Conservation (phyloP, 2,113 vertebrate species). For the Lophius piscatorius region DNA sequence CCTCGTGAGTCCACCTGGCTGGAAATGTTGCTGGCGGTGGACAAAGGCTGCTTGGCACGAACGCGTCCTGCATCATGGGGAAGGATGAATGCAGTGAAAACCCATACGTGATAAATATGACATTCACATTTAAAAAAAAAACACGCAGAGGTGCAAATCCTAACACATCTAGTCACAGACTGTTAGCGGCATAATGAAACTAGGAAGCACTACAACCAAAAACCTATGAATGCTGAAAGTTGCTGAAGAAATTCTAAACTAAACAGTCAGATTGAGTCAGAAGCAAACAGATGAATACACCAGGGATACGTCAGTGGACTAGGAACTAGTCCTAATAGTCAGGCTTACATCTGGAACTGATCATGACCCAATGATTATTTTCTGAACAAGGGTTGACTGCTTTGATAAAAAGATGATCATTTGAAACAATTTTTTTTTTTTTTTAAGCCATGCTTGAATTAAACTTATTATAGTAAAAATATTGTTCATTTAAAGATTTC, state of each 20-base stretch:
- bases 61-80: conserved; percentile 81
- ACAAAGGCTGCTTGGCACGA: conserved; percentile 87
- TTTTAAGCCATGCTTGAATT: no score
- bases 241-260: conserved; percentile 14
- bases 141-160: background rate
- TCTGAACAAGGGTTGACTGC: no score
- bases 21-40: conserved; percentile 79
- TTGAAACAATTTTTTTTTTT: no score
- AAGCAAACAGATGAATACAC: conserved; percentile 25
- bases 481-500: no score
- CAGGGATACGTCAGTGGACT: conserved; percentile 49
- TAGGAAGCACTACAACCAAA: conserved; percentile 27
- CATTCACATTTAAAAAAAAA: conserved; percentile 43
- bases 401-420: no score
- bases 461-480: no score
- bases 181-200: conserved; percentile 19
- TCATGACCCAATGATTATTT: background rate
- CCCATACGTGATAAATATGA: background rate
- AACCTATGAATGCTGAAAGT: conserved; percentile 32
- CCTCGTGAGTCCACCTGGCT: conserved; percentile 92
- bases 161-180: conserved; percentile 2
- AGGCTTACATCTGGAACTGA: background rate
- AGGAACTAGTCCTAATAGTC: background rate
- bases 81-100: background rate
- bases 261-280: conserved; percentile 22